A percentile compares a stretch with the other conserved stretches of the same genome.
These are phyloP conservation scores for Mystacides longicornis DNA, from an alignment of 2,888 invertebrate species.

Conservation along the genomic window DNA sequence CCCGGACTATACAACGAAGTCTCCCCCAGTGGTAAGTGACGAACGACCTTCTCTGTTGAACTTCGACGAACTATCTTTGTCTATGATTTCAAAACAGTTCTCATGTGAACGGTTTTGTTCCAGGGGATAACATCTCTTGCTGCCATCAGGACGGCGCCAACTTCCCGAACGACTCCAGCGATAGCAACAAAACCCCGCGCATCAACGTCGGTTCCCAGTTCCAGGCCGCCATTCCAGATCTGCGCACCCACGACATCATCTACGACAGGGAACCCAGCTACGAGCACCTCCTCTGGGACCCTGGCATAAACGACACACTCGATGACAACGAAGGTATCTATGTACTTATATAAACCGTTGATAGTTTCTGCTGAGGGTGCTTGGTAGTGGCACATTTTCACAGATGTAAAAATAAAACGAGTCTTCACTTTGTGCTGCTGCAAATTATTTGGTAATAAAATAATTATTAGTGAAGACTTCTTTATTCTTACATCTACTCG, in stretches of 20 bases:
- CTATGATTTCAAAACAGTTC: not conserved
- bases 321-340: slow-evolving; percentile 66
- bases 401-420: no score
- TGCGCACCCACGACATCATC: slow-evolving; percentile 44
- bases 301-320: slow-evolving; percentile 62
- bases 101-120: no score
- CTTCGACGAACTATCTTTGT: not conserved
- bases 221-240: slow-evolving; percentile 72
- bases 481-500: no score
- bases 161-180: slow-evolving; percentile 23
- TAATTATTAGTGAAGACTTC: not conserved
- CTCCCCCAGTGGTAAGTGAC: slow-evolving; percentile 21
- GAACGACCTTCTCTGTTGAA: not conserved
- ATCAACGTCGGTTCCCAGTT: slow-evolving; percentile 84
- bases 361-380: no score
- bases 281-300: slow-evolving; percentile 82
- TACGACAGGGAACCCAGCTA: slow-evolving; percentile 46
- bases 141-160: slow-evolving; percentile 27
- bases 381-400: no score
- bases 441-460: no score
- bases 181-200: slow-evolving; percentile 53
- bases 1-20: slow-evolving; percentile 70
- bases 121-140: slow-evolving; percentile 36
- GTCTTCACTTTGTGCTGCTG: no score
- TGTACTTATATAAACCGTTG: no score